Evolutionary conservation across 2,113 vertebrate species (phyloP).

Genomic region (Hiodon alosoides): DNA sequence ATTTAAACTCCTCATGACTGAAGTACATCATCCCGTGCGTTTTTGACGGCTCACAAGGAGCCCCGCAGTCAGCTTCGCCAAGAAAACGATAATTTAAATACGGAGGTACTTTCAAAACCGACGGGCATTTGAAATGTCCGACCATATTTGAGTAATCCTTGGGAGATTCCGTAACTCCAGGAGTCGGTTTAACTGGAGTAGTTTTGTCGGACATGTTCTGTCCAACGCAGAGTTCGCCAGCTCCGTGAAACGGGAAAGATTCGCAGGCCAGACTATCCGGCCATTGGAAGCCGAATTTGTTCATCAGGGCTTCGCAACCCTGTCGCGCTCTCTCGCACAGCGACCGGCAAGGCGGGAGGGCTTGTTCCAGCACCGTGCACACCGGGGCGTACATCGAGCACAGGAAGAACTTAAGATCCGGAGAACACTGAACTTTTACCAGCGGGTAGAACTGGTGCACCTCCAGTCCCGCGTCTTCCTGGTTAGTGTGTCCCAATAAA

Average conservation of each 20-base stretch:
- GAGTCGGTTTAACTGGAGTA: constrained; percentile 52
- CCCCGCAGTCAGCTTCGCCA: constrained; percentile 75
- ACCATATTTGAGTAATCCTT: not conserved
- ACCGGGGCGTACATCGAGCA: constrained; percentile 72
- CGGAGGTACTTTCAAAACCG: constrained; percentile 69
- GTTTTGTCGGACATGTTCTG: constrained; percentile 67
- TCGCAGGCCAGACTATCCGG: constrained; percentile 78
- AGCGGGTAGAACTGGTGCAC: constrained; percentile 84
- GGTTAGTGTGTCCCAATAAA: constrained; percentile 67
- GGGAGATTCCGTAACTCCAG: constrained; percentile 18
- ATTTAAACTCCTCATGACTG: constrained; percentile 70
- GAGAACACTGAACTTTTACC: constrained; percentile 69
- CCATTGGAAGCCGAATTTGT: constrained; percentile 92
- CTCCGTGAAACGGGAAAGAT: constrained; percentile 72
- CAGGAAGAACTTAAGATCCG: constrained; percentile 68
- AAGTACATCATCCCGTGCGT: constrained; percentile 77
- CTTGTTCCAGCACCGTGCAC: constrained; percentile 80
- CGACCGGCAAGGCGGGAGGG: constrained; percentile 64
- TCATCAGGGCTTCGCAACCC: constrained; percentile 85
- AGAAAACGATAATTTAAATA: constrained; percentile 78
- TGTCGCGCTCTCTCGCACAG: constrained; percentile 66
- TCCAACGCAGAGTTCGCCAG: constrained; percentile 72
- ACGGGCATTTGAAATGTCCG: constrained; percentile 69
- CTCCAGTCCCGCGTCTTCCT: constrained; percentile 70
- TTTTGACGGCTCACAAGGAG: constrained; percentile 68